Evolutionary conservation across 2,797 vertebrate genomes (phyloP).

Genomic region (Xyrichtys novacula): DNA sequence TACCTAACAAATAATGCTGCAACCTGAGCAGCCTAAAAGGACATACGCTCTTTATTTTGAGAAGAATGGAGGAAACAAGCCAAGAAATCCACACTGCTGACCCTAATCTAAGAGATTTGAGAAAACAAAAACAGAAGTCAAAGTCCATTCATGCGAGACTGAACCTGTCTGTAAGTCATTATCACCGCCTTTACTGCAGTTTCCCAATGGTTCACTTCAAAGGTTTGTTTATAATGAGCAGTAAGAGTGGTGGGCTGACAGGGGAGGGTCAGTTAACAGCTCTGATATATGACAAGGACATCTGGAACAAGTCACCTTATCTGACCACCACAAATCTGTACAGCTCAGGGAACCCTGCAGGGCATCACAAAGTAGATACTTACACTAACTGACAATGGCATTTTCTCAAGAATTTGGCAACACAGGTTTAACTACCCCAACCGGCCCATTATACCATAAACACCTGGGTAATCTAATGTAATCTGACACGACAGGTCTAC

Average conservation of each 20-base stretch:
- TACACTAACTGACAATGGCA: not conserved
- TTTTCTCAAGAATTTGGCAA: no score
- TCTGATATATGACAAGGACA: constrained; percentile 48
- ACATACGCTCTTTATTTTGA: not conserved
- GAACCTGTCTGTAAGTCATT: not conserved
- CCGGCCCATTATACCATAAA: no score
- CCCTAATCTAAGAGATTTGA: not conserved
- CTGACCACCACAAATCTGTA: constrained; percentile 13
- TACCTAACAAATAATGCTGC: not conserved
- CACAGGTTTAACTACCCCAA: not conserved
- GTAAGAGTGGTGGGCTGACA: constrained; percentile 19
- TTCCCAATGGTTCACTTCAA: constrained; percentile 12
- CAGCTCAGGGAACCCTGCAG: not conserved
- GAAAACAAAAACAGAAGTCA: not conserved
- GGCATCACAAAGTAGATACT: not conserved
- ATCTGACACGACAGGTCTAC: no score
- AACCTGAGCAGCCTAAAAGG: not conserved
- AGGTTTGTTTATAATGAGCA: constrained; percentile 1
- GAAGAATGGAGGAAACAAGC: not conserved
- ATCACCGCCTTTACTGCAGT: constrained; percentile 1
- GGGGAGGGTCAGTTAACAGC: constrained; percentile 17
- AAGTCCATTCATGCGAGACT: constrained; percentile 15
- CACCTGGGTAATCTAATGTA: no score
- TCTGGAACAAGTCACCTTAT: constrained; percentile 30
- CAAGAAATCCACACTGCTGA: not conserved